Base-by-base conservation (phyloP, 2,113 vertebrate genomes). In the Pungitius pungitius region DNA sequence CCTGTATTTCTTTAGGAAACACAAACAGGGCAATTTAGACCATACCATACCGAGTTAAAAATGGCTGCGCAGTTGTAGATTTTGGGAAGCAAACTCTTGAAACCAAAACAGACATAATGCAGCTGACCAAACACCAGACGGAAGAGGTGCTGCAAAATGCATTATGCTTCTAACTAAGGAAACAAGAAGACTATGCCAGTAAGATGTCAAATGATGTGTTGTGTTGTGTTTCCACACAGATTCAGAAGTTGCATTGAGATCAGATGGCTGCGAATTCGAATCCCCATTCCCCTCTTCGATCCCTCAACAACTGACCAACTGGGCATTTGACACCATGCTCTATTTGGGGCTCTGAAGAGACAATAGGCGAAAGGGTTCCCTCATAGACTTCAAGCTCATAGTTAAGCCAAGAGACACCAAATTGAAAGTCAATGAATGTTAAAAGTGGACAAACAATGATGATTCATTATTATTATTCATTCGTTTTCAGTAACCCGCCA, bases 271-370 rank as follows among this genome's bases (percentile, higher is more conserved):
- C 14, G 27, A 65, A 69, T 42, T 47, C 2, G 49, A 77, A 61
- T 71, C 52, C 43, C 45, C 60, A 77, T 69, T 62, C 73, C 39
- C 73, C 49, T 67, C 67, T 35, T 58, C 69, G 6, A 57, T 70
- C 66, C 49, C 20, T 77, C 61, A 39, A 60, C 52, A 74, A 71
- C 56, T 77, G 75, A 78, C 77, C 73, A 69, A 69, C 77, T 84
- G 67, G 68, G 17, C 26, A 75, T 65, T 61, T 81, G 60, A 77
- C 57, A 65, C 72, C 11, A 22, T 17, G 54, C 30, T 73, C 27
- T 64, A 59, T 61, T 12, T 65, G 47, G 43, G 1, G 7, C 56
- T 42, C 20, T 55, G 66, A 18, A 45, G 54, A 58, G 56, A 73
- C 65, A 77, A 55, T 10, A 71, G n/a, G 12, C 60, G 4, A 43